Evolutionary conservation across 1,140 invertebrate genomes (phyloP).

Genomic region (Nasonia longicornis): DNA sequence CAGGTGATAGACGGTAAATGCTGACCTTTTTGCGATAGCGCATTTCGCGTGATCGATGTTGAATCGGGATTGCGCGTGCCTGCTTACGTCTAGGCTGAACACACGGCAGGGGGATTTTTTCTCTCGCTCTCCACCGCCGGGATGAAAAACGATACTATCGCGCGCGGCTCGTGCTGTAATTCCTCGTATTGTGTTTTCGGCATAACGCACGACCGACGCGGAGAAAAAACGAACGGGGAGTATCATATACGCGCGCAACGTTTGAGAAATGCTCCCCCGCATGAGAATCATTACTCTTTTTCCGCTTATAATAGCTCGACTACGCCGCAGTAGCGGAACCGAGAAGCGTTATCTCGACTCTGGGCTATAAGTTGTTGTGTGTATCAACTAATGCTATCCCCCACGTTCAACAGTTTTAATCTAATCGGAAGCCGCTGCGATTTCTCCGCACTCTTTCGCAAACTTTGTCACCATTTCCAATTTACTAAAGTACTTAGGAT

Average conservation of each 20-base stretch:
- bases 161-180: background rate
- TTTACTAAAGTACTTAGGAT: conserved; percentile 9
- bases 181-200: background rate
- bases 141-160: background rate
- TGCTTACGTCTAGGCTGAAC: background rate
- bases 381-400: background rate
- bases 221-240: background rate
- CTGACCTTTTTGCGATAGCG: background rate
- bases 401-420: background rate
- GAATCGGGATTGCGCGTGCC: background rate
- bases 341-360: background rate
- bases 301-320: background rate
- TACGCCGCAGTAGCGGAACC: no score
- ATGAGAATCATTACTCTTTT: background rate
- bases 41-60: background rate
- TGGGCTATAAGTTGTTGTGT: background rate
- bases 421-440: background rate
- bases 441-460: no score
- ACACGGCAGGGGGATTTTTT: background rate
- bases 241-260: background rate
- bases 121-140: background rate
- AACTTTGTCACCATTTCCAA: conserved; percentile 5
- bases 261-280: background rate
- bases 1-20: background rate
- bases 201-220: background rate